These are phyloP conservation scores for Halcyon chelicuti DNA, from an alignment of 2,797 vertebrate genomes.

Conservation along the genomic window DNA sequence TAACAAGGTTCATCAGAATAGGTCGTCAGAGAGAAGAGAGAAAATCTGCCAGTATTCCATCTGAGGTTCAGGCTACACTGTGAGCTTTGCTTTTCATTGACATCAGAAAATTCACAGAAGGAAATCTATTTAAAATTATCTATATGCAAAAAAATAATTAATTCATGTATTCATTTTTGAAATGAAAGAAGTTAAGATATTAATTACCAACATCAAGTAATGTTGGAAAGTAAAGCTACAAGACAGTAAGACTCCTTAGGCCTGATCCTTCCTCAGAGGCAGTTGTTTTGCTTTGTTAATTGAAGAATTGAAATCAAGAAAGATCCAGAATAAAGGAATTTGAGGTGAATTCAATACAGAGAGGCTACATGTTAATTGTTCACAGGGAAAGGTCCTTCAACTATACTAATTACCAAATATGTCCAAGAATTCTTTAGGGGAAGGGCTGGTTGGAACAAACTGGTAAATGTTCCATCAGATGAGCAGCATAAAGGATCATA, in stretches of 20 bases:
- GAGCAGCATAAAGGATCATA: background rate
- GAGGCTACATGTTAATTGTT: background rate
- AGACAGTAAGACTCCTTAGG: background rate
- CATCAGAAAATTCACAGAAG: background rate
- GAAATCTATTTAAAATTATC: background rate
- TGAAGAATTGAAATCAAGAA: background rate
- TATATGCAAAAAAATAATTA: accelerated
- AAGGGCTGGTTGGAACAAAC: background rate
- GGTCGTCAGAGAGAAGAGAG: background rate
- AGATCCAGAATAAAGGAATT: background rate
- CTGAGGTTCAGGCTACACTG: background rate
- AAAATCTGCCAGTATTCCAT: background rate
- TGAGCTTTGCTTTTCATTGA: background rate
- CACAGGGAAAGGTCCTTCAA: background rate
- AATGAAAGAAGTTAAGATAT: background rate
- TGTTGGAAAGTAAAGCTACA: background rate
- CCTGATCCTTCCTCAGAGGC: background rate
- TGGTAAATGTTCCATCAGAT: background rate
- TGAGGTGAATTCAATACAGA: background rate
- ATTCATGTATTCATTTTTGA: background rate
- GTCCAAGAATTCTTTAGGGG: background rate
- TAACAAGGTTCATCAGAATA: background rate
- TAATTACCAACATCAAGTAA: background rate
- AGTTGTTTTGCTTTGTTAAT: background rate
- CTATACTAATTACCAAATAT: background rate